Evolutionary conservation across 2,797 vertebrate genomes (phyloP), one percentile per base, ranked within the genome.

Genomic region (Odontamblyopus lacepedii): DNA sequence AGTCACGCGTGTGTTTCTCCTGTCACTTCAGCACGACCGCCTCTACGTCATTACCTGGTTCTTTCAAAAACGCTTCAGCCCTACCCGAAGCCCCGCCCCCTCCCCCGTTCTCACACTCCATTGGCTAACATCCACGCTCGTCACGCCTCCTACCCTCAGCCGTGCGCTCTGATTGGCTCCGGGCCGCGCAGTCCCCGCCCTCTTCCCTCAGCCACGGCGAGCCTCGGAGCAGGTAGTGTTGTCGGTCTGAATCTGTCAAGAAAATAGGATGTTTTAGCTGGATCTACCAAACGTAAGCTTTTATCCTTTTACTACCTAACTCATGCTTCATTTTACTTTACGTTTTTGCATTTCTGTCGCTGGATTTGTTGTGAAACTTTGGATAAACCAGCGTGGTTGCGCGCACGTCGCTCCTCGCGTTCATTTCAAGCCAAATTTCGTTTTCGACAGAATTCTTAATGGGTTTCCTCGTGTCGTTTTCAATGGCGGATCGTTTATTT

Each of bases 371-470:
- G 65, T 65, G 69, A 76, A 55, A 30, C 72, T 75, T 67, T 78
- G 73, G 71, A 50, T 69, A 0, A 2, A 70, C 48, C 70, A 63
- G 27, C 77, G 23, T 61, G 74, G 69, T 77, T 81, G 67, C 59
- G 73, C 71, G 65, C 63, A 51, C 69, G 23, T 61, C 29, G 6
- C 71, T 53, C 59, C 50, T 41, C 62, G 53, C 11, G 30, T 27
- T 15, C 38, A 44, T 29, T 5, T 61, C 59, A 16, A 32, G 62
- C 78, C n/a, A 79, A 81, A 73, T 35, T 38, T 74, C 63, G 53
- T 77, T 77, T 56, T 89, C 88, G 89, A 89, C 82, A 87, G 87
- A 91, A 90, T 90, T 78, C 74, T 87, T 91, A 66, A 90, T 89
- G 78, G 71, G 2, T 77, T 81, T 76, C 48, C 48, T 78, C 41